A percentile compares a stretch with the other conserved stretches of the same genome.
phyloP scores from a whole-genome alignment of 1,140 invertebrate genomes.

The Eciton burchellii region DNA sequence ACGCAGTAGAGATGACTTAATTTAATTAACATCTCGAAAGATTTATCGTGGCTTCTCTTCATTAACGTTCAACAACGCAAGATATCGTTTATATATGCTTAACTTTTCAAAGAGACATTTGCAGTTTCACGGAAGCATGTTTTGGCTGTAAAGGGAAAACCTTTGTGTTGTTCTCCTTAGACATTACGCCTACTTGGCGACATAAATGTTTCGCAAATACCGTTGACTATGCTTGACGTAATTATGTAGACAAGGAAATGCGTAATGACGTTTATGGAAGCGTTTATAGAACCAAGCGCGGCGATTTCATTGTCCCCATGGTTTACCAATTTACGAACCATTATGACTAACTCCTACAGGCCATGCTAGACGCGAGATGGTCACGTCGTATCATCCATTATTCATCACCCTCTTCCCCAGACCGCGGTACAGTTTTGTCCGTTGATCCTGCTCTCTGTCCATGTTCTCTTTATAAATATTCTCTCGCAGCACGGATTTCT shows the following conservation, averaged over 20 bases:
- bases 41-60: no score
- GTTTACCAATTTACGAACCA: slow-evolving; percentile 83
- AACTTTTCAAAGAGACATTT: no score
- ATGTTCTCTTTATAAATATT: slow-evolving; percentile 63
- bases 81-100: no score
- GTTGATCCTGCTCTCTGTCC: slow-evolving; percentile 44
- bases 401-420: slow-evolving; percentile 81
- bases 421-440: slow-evolving; percentile 66
- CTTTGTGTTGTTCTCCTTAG: background rate
- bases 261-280: slow-evolving; percentile 79
- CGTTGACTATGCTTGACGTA: slow-evolving; percentile 61
- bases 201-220: background rate
- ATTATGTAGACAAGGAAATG: slow-evolving; percentile 74
- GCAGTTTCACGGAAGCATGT: no score
- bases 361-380: slow-evolving; percentile 75
- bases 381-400: slow-evolving; percentile 83
- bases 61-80: no score
- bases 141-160: no score
- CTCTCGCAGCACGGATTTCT: slow-evolving; percentile 61
- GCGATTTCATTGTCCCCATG: slow-evolving; percentile 81
- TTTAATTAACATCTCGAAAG: no score
- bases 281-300: slow-evolving; percentile 75
- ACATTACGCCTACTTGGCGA: no score
- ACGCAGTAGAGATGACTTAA: no score
- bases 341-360: slow-evolving; percentile 80